phyloP scores from a whole-genome alignment of 2,888 invertebrate genomes.

The Chesias legatella region DNA sequence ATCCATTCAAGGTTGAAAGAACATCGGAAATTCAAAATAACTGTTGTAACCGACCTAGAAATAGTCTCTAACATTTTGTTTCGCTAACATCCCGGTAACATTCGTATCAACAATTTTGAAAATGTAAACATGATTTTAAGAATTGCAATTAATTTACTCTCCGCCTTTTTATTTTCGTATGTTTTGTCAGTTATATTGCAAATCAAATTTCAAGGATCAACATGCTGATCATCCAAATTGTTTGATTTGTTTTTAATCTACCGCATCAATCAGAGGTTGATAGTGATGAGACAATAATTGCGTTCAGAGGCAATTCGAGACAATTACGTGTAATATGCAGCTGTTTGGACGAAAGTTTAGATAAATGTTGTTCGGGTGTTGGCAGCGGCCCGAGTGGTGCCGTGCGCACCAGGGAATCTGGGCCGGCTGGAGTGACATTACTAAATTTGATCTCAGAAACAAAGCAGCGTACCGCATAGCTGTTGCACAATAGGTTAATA shows the following conservation, averaged over 20 bases:
- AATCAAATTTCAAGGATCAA: constrained; percentile 3
- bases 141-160: constrained; percentile 2
- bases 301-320: constrained; percentile 11
- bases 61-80: constrained; percentile 50
- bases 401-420: constrained; percentile 77
- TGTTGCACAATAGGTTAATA: constrained; percentile 24
- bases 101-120: constrained; percentile 18
- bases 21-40: constrained; percentile 45
- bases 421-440: constrained; percentile 79
- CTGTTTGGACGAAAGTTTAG: constrained; percentile 33
- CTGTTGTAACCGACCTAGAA: constrained; percentile 61
- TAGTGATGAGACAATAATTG: constrained; percentile 6
- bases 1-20: constrained; percentile 64
- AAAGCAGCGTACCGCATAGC: constrained; percentile 59
- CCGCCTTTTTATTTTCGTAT: constrained; percentile 8
- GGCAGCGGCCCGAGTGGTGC: constrained; percentile 67
- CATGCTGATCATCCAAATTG: not conserved
- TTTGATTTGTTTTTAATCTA: not conserved
- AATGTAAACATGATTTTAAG: constrained; percentile 17
- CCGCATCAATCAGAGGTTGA: constrained; percentile 1
- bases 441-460: constrained; percentile 75
- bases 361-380: constrained; percentile 36
- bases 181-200: constrained; percentile 2
- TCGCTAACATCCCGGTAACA: constrained; percentile 36
- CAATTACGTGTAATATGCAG: constrained; percentile 26